Conservation (phyloP, 2,888 invertebrate species). For the Lepidonotus clava region DNA sequence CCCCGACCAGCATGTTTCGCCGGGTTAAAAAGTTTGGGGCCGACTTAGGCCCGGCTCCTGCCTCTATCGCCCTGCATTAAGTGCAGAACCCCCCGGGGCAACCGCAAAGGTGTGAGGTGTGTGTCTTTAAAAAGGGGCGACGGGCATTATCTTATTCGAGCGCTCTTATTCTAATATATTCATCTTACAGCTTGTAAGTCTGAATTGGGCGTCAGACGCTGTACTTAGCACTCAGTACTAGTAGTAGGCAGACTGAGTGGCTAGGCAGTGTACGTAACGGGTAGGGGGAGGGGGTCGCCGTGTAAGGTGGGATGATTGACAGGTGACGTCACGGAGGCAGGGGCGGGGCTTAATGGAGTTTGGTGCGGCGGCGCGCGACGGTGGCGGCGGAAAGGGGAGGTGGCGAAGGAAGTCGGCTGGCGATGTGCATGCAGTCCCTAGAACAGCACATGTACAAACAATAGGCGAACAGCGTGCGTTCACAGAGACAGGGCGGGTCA, state of each 20-base stretch:
- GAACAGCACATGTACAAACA: not conserved
- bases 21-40: constrained; percentile 10
- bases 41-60: constrained; percentile 14
- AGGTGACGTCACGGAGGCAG: constrained; percentile 43
- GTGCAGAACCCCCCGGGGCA: not conserved
- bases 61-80: constrained; percentile 15
- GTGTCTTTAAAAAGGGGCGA: not conserved
- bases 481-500: not conserved
- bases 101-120: not conserved
- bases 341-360: constrained; percentile 21
- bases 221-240: too few species aligned
- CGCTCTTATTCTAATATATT: too few species aligned
- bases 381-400: constrained; percentile 12
- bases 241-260: constrained; percentile 24
- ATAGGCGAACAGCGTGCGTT: not conserved
- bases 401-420: not conserved
- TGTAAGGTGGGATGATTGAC: constrained; percentile 34
- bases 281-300: not conserved
- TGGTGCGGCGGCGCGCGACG: not conserved
- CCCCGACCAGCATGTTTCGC: not conserved
- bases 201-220: too few species aligned
- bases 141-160: too few species aligned
- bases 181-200: too few species aligned
- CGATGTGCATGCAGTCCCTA: not conserved
- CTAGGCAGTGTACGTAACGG: constrained; percentile 5